These are phyloP conservation scores for Apodemus speciosus DNA, from an alignment of 2,113 vertebrate genomes.

Conservation along the genomic window DNA sequence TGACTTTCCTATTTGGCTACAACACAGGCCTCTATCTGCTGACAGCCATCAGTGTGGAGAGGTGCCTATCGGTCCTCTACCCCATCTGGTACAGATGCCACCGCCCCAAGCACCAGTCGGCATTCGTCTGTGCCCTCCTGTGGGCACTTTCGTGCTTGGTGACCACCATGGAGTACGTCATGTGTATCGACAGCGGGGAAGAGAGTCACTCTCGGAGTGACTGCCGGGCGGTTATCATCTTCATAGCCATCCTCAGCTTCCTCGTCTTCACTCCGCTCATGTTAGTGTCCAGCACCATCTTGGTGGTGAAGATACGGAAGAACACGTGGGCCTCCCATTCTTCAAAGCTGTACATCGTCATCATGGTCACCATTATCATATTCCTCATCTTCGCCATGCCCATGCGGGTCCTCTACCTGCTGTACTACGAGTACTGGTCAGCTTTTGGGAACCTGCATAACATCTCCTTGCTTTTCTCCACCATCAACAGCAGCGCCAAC, in stretches of 20 bases:
- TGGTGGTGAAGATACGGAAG: conserved; percentile 72
- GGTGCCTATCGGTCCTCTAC: conserved; percentile 75
- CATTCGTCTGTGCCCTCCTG: conserved; percentile 23
- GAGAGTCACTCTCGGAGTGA: neutral
- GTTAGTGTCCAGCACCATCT: conserved; percentile 72
- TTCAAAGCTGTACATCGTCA: conserved; percentile 71
- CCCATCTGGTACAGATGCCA: conserved; percentile 72
- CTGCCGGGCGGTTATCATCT: conserved; percentile 59
- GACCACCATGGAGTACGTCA: conserved; percentile 69
- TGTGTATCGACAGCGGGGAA: conserved; percentile 61
- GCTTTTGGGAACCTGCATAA: conserved; percentile 33
- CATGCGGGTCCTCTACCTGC: conserved; percentile 59
- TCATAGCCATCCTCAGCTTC: conserved; percentile 71
- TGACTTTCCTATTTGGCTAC: conserved; percentile 72
- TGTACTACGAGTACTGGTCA: conserved; percentile 62
- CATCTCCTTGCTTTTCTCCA: conserved; percentile 63
- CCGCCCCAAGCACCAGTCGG: conserved; percentile 77
- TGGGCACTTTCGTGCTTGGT: conserved; percentile 70
- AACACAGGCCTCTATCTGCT: conserved; percentile 78
- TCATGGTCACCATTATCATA: conserved; percentile 67
- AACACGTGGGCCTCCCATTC: conserved; percentile 47
- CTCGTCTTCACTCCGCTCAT: conserved; percentile 68
- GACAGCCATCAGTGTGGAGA: conserved; percentile 74
- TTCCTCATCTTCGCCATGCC: conserved; percentile 80
- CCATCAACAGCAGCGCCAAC: conserved; percentile 72